A percentile compares a stretch with the other conserved stretches of the same genome.
These are phyloP conservation scores for Toxotes chatareus DNA, from an alignment of 2,113 vertebrate species.

Conservation along the genomic window DNA sequence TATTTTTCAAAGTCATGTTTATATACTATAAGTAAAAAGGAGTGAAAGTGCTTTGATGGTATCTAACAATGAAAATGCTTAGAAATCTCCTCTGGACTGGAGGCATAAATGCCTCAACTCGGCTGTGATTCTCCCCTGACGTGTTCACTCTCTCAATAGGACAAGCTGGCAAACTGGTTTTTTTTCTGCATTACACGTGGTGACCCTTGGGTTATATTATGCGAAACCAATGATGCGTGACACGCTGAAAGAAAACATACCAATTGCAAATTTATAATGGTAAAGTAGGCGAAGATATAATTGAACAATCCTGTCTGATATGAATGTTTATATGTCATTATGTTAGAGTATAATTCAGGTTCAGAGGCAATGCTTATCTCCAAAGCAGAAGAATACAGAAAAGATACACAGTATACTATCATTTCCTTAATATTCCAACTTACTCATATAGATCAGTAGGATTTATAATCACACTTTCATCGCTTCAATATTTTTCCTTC, in stretches of 20 bases:
- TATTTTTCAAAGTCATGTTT: conserved; percentile 85
- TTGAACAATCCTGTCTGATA: not conserved
- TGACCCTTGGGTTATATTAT: conserved; percentile 52
- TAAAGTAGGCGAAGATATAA: conserved; percentile 9
- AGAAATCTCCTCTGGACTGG: conserved; percentile 70
- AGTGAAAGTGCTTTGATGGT: conserved; percentile 77
- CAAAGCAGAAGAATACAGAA: not conserved
- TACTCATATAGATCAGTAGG: not conserved
- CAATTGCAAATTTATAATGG: conserved; percentile 25
- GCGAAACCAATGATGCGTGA: conserved; percentile 49
- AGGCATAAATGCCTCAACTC: conserved; percentile 51
- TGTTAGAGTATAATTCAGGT: not conserved
- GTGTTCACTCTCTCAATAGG: conserved; percentile 42
- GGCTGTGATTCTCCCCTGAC: conserved; percentile 55
- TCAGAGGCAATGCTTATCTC: not conserved
- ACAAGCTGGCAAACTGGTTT: conserved; percentile 16
- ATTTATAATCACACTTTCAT: conserved; percentile 27
- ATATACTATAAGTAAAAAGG: conserved; percentile 82
- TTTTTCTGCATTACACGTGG: conserved; percentile 33
- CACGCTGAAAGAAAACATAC: conserved; percentile 39
- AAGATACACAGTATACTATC: conserved; percentile 9
- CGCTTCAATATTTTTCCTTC: conserved; percentile 18
- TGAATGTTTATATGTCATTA: not conserved
- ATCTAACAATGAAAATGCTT: conserved; percentile 81
- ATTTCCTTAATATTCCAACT: conserved; percentile 9